Conservation (phyloP, 2,113 vertebrate species). For the Corythaeola cristata region DNA sequence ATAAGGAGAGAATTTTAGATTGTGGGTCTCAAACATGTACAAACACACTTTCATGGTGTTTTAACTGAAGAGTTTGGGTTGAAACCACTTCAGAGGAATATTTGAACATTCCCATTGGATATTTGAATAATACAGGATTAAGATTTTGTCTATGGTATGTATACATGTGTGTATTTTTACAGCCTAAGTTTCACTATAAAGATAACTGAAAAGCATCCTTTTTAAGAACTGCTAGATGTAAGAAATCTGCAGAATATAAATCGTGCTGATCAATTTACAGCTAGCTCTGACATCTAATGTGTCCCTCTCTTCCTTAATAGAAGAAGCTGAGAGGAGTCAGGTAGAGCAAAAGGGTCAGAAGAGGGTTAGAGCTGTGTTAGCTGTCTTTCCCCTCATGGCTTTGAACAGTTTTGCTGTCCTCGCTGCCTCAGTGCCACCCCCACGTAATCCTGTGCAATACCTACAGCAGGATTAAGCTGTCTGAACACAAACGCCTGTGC, state of each 20-base stretch:
- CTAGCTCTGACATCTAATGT: not conserved
- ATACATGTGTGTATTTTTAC: not conserved
- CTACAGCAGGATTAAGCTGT: not conserved
- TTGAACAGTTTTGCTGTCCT: not conserved
- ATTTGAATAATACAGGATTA: conserved; percentile 19
- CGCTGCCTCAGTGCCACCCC: not conserved
- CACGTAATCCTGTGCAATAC: not conserved
- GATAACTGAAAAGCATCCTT: not conserved
- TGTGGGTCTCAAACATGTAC: not conserved
- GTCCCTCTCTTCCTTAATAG: not conserved
- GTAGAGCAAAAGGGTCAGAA: not conserved
- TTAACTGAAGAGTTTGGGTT: conserved; percentile 25
- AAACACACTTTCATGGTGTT: not conserved
- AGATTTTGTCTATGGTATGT: not conserved
- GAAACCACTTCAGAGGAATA: conserved; percentile 36
- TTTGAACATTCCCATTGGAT: conserved; percentile 14
- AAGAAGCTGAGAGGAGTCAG: not conserved
- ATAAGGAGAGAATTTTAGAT: not conserved
- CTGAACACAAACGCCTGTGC: not conserved
- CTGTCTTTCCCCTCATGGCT: not conserved
- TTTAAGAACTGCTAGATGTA: not conserved
- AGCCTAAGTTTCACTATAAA: not conserved
- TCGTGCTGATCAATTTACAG: not conserved
- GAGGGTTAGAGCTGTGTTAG: not conserved
- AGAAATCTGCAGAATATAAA: not conserved